Conservation (phyloP, 1,140 invertebrate species). For the Ruditapes philippinarum region DNA sequence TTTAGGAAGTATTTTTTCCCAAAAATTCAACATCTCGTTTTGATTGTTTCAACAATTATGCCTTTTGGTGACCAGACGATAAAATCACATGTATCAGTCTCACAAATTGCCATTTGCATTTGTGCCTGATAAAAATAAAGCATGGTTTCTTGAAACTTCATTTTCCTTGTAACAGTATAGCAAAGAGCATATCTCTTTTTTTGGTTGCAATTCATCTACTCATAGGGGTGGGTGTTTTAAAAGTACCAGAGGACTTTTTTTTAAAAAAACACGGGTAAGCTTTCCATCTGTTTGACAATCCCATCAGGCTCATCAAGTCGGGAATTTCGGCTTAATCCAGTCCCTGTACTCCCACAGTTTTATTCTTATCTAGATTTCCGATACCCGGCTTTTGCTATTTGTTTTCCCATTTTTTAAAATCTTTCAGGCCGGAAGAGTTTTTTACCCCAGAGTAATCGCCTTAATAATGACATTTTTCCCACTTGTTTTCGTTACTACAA, state of each 20-base stretch:
- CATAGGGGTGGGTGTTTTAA: slow-evolving; percentile 13
- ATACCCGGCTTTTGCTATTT: not conserved
- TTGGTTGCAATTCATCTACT: not conserved
- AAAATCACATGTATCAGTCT: slow-evolving; percentile 62
- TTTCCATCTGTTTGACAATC: not conserved
- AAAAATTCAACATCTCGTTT: not conserved
- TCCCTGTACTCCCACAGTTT: not conserved
- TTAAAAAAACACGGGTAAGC: slow-evolving; percentile 29
- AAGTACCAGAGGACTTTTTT: slow-evolving; percentile 64
- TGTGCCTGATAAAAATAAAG: slow-evolving; percentile 63
- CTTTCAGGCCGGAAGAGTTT: not conserved
- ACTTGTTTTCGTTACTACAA: not conserved
- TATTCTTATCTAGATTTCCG: not conserved
- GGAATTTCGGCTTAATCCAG: slow-evolving; percentile 50
- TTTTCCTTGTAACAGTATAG: not conserved
- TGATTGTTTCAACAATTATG: slow-evolving; percentile 18
- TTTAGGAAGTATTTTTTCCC: not conserved
- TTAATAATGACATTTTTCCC: not conserved
- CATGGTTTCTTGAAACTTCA: slow-evolving; percentile 1
- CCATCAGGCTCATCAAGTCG: slow-evolving; percentile 33
- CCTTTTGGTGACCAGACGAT: slow-evolving; percentile 50
- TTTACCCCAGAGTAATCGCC: not conserved
- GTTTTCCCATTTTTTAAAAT: not conserved
- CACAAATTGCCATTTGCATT: slow-evolving; percentile 47
- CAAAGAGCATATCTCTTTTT: not conserved